These are phyloP conservation scores for Todiramphus saurophagus DNA, from an alignment of 2,113 vertebrate species.

Conservation along the genomic window DNA sequence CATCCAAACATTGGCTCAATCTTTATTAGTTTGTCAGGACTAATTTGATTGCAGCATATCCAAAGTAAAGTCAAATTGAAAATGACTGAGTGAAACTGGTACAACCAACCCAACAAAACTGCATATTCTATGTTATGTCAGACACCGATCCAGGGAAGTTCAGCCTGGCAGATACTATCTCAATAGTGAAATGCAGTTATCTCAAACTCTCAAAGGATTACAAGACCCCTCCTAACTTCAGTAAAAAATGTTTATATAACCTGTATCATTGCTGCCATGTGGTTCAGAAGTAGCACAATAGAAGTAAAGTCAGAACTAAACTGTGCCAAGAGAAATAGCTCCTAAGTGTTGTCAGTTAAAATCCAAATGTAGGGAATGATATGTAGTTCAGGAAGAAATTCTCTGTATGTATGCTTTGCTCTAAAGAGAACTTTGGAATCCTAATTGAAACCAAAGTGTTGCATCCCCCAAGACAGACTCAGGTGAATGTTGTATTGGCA, in stretches of 20 bases:
- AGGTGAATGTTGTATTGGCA: background rate
- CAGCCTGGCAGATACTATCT: background rate
- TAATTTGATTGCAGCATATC: slow-evolving; percentile 1
- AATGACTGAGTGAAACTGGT: background rate
- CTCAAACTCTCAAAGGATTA: background rate
- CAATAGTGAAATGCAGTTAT: background rate
- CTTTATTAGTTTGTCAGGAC: slow-evolving; percentile 8
- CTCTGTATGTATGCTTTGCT: background rate
- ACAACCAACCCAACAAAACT: background rate
- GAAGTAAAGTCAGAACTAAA: background rate
- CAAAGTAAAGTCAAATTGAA: background rate
- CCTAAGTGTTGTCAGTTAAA: background rate
- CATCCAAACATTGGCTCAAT: background rate
- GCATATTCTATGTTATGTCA: background rate
- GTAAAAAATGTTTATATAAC: background rate
- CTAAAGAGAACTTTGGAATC: background rate
- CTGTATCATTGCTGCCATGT: background rate
- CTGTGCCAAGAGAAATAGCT: background rate
- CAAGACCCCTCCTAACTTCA: background rate
- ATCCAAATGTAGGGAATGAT: background rate
- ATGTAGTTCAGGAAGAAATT: background rate
- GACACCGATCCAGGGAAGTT: background rate
- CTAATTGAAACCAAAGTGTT: background rate
- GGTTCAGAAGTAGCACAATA: background rate
- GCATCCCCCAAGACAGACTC: background rate